These are phyloP conservation scores for Clarias pachynema DNA, from an alignment of 2,797 vertebrate species.

Conservation along the genomic window DNA sequence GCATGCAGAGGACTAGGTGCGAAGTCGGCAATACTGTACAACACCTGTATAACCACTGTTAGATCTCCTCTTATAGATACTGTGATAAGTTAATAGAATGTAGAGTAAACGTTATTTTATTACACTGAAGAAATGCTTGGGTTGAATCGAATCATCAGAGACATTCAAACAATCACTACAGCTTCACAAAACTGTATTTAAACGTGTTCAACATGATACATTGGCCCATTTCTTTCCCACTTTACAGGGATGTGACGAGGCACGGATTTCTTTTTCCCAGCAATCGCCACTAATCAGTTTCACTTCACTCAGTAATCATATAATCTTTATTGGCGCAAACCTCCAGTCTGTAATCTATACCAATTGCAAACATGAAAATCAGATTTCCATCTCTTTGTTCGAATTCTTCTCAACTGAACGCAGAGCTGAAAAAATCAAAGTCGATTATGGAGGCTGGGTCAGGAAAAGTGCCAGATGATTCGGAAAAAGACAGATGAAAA, in stretches of 20 bases:
- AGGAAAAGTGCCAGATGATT: constrained; percentile 2
- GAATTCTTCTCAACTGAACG: neutral
- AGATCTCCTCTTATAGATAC: no score
- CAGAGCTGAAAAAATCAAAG: constrained; percentile 4
- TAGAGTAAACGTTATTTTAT: neutral
- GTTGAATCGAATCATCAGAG: neutral
- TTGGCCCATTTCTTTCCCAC: neutral
- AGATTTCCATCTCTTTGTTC: neutral
- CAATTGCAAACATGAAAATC: neutral
- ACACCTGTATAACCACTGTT: neutral
- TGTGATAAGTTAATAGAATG: neutral
- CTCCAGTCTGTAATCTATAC: neutral
- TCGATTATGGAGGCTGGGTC: neutral
- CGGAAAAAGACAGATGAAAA: neutral
- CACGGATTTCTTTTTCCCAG: neutral
- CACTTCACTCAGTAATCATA: neutral
- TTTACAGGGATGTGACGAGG: neutral
- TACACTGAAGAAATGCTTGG: neutral
- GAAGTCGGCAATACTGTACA: neutral
- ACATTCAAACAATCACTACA: neutral
- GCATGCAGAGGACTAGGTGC: neutral
- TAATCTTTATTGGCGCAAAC: neutral
- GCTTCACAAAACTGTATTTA: neutral
- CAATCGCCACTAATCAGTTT: neutral
- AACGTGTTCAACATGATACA: neutral